Conservation (phyloP, 2,113 vertebrate genomes). For the Rhabdornis inornatus region DNA sequence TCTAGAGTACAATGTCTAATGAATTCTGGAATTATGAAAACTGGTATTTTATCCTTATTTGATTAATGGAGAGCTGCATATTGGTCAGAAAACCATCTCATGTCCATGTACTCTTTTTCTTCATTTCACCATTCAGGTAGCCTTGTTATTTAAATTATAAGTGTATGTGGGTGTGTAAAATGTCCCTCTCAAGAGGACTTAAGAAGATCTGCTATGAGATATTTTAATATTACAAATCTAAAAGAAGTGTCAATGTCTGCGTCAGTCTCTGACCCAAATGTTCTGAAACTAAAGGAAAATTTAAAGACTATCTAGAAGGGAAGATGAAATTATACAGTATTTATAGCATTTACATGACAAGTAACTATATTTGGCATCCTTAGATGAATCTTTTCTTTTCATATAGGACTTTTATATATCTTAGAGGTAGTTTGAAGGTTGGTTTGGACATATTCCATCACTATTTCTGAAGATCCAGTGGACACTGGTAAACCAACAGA, state of each 20-base stretch:
- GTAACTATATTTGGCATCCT: not conserved
- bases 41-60: too few relatives aligned
- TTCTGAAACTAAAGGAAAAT: not conserved
- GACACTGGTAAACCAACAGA: not conserved
- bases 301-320: not conserved
- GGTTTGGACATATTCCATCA: not conserved
- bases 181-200: not conserved
- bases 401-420: not conserved
- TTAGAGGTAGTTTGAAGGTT: not conserved
- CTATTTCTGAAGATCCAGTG: not conserved
- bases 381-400: not conserved
- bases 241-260: not conserved
- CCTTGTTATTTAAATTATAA: not conserved
- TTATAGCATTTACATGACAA: not conserved
- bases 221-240: not conserved
- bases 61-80: too few relatives aligned
- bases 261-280: not conserved
- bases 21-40: too few relatives aligned
- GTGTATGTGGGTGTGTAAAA: not conserved
- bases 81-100: not conserved
- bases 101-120: not conserved
- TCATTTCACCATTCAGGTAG: not conserved
- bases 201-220: not conserved
- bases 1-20: too few relatives aligned
- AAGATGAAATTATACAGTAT: not conserved